Base-by-base conservation (phyloP, 2,888 invertebrate genomes). In the Lycophotia porphyrea region DNA sequence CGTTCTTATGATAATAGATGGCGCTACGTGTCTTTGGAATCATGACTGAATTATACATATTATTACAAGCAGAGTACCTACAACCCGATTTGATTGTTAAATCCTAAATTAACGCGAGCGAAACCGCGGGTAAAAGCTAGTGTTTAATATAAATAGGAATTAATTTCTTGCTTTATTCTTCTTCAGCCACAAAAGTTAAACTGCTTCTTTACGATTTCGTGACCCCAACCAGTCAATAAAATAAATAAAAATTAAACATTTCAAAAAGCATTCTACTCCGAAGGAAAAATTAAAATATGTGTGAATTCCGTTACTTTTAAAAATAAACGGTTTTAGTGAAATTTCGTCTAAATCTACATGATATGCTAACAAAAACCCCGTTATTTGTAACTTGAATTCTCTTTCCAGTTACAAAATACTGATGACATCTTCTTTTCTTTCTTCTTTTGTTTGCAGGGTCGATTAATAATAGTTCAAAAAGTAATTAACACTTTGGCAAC, bases 341-440 rank as follows among this genome's bases (percentile, higher is more conserved):
- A 67, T 68, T 58, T 34, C 7, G 21, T n/a, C n/a, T n/a, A n/a
- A n/a, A 64, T 39, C 13, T 7, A 55, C 18, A 39, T 7, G 4
- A 13, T 49, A 15, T 42, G 27, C 0, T 47, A 36, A 44, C n/a
- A 42, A 64, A 82, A 80, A 67, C 76, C 76, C 52, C 15, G 68
- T 27, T 52, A 52, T 64, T 64, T 60, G 1, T 49, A 31, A 55
- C 27, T 49, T 27, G 70, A 71, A 15, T 24, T 21, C 31, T 58
- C 18, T 83, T 82, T 83, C 27, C 39, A 27, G 60, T 52, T 66
- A 8, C 9, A 7, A 61, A 63, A 42, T 5, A 42, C 11, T 72
- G 9, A 21, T 52, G 13, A 34, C 24, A n/a, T 24, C 3, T 31
- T 55, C 18, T 49, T 67, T 49, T 11, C n/a, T n/a, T n/a, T n/a